Evolutionary conservation across 37 sponge, comb jelly and placozoan genomes (phyloP).

Genomic region (Hexactinellida sp.): DNA sequence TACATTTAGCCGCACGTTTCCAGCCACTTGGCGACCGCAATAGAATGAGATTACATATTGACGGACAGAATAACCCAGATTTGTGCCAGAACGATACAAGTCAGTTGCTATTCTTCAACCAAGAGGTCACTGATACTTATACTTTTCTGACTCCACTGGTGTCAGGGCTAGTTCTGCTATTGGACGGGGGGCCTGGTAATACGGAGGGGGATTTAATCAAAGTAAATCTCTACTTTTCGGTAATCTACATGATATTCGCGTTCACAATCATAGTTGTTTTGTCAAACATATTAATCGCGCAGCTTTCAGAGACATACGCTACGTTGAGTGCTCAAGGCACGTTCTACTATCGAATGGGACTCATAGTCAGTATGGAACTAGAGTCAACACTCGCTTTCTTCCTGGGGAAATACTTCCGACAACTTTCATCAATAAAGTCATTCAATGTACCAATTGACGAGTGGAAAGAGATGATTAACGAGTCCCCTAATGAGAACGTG

Average conservation of each 20-base stretch:
- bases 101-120: background rate
- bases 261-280: background rate
- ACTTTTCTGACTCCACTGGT: background rate
- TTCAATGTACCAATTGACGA: constrained; percentile 1
- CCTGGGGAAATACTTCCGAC: constrained; percentile 1
- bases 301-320: background rate
- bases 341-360: constrained; percentile 6
- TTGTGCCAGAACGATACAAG: background rate
- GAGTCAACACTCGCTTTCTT: background rate
- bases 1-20: background rate
- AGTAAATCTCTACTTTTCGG: background rate
- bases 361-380: background rate
- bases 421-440: background rate
- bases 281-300: background rate
- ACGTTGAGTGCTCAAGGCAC: background rate
- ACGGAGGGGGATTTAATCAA: background rate
- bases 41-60: background rate
- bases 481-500: background rate
- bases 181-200: background rate
- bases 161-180: background rate
- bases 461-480: background rate
- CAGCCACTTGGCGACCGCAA: background rate
- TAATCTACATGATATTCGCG: background rate
- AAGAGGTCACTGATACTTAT: background rate
- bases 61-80: background rate